These are phyloP conservation scores for Drosophila gunungcola DNA, from an alignment of 1,140 invertebrate species.

Conservation along the genomic window DNA sequence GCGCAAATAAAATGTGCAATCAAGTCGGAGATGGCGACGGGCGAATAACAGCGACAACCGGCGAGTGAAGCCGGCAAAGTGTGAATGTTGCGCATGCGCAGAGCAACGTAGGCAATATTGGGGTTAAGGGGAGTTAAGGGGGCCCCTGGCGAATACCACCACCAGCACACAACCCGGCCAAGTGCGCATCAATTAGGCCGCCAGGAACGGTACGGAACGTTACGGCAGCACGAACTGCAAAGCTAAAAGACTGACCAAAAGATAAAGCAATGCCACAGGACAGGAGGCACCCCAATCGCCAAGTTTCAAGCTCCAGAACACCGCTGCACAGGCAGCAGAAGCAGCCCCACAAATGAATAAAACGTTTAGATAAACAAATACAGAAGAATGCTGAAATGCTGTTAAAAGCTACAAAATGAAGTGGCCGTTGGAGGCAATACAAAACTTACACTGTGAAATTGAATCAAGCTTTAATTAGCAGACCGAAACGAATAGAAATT, in stretches of 20 bases:
- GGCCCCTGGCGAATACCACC: conserved; percentile 8
- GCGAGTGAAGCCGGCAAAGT: conserved; percentile 55
- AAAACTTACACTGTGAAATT: conserved; percentile 33
- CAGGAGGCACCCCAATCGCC: conserved; percentile 5
- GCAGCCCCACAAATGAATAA: conserved; percentile 70
- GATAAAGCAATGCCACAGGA: conserved; percentile 58
- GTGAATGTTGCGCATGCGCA: conserved; percentile 82
- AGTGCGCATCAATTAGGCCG: conserved; percentile 81
- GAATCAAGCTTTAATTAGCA: conserved; percentile 6
- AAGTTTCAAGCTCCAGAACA: background rate
- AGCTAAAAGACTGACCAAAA: conserved; percentile 34
- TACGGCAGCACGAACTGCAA: conserved; percentile 73
- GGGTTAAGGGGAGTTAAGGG: background rate
- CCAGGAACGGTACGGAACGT: conserved; percentile 64
- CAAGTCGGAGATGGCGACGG: conserved; percentile 70
- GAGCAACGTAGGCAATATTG: conserved; percentile 8
- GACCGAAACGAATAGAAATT: background rate
- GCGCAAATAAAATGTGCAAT: conserved; percentile 83
- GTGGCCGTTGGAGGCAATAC: conserved; percentile 70
- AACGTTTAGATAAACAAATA: conserved; percentile 82
- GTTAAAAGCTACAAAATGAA: conserved; percentile 81
- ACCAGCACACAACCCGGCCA: conserved; percentile 26
- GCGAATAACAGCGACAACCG: conserved; percentile 41
- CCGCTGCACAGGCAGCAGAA: conserved; percentile 42
- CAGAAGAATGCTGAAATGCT: conserved; percentile 81